Conservation (phyloP, 2,888 invertebrate species). For the Rhabditoides inermis region DNA sequence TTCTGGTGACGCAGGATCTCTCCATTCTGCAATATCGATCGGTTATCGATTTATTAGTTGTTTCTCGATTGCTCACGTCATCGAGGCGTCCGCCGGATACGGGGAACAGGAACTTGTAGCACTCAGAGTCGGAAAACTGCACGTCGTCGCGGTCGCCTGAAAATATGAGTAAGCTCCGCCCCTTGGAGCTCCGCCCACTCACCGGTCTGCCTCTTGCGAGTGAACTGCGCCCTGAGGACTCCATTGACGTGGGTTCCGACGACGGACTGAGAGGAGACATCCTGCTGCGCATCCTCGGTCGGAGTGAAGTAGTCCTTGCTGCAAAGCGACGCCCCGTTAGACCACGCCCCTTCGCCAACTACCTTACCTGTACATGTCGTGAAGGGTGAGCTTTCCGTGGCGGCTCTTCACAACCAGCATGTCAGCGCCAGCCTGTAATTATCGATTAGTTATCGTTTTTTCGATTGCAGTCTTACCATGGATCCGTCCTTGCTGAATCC, state of each 20-base stretch:
- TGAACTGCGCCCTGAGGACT: slow-evolving; percentile 47
- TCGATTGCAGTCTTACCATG: slow-evolving; percentile 21
- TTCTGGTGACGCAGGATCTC: slow-evolving; percentile 36
- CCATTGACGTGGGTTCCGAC: slow-evolving; percentile 45
- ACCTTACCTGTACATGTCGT: slow-evolving; percentile 40
- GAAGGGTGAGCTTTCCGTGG: slow-evolving; percentile 32
- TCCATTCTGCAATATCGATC: slow-evolving; percentile 28
- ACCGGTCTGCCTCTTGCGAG: slow-evolving; percentile 38
- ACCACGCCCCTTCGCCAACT: too few relatives aligned
- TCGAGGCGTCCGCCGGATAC: slow-evolving; percentile 43
- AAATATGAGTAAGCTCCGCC: too few relatives aligned
- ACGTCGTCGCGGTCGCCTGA: slow-evolving; percentile 36
- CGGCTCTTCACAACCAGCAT: slow-evolving; percentile 42
- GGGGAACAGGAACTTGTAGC: slow-evolving; percentile 49
- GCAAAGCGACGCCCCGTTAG: too few relatives aligned
- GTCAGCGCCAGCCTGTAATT: slow-evolving; percentile 39
- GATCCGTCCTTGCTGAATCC: slow-evolving; percentile 44
- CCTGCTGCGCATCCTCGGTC: slow-evolving; percentile 20
- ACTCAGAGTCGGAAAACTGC: slow-evolving; percentile 36
- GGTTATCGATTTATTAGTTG: too few relatives aligned
- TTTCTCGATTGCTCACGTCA: too few relatives aligned
- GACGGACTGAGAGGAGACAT: slow-evolving; percentile 12
- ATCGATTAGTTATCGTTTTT: not conserved
- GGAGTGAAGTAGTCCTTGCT: slow-evolving; percentile 28
- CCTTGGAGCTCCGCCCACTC: slow-evolving; percentile 5